phyloP scores from a whole-genome alignment of 2,797 vertebrate genomes.

The Eleutherodactylus coqui region DNA sequence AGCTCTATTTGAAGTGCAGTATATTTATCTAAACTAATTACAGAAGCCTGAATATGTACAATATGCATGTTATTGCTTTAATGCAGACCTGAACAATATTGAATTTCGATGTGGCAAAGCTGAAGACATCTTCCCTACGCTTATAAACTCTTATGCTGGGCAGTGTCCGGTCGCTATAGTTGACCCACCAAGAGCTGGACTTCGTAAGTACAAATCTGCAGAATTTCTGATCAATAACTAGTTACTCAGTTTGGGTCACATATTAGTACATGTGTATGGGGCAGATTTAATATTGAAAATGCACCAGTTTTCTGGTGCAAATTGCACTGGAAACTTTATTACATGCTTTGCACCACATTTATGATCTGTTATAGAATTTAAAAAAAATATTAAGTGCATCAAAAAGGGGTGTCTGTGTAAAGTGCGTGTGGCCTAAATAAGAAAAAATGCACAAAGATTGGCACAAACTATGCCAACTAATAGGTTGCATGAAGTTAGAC shows the following conservation, averaged over 20 bases:
- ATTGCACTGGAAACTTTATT: too few relatives aligned
- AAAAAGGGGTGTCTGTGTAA: too few relatives aligned
- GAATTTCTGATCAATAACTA: background rate
- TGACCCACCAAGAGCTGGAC: constrained; percentile 92
- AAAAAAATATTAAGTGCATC: too few relatives aligned
- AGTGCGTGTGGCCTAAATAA: too few relatives aligned
- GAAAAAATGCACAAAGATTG: too few relatives aligned
- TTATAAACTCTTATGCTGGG: constrained; percentile 83
- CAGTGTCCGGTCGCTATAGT: constrained; percentile 86
- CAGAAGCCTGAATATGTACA: background rate
- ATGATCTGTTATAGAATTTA: too few relatives aligned
- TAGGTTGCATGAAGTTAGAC: too few relatives aligned
- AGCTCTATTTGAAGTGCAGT: background rate
- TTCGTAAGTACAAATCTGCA: constrained; percentile 83
- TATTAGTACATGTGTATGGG: background rate
- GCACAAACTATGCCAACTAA: too few relatives aligned
- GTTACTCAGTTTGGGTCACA: background rate
- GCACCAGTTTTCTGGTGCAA: too few relatives aligned
- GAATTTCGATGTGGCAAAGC: constrained; percentile 95
- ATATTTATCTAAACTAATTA: background rate
- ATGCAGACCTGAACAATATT: constrained; percentile 84
- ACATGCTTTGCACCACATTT: too few relatives aligned
- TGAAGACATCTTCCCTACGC: constrained; percentile 88
- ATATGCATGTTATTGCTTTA: background rate
- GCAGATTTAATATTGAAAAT: too few relatives aligned